phyloP scores from a whole-genome alignment of 1,140 invertebrate genomes.

The Hormaphis cornu region DNA sequence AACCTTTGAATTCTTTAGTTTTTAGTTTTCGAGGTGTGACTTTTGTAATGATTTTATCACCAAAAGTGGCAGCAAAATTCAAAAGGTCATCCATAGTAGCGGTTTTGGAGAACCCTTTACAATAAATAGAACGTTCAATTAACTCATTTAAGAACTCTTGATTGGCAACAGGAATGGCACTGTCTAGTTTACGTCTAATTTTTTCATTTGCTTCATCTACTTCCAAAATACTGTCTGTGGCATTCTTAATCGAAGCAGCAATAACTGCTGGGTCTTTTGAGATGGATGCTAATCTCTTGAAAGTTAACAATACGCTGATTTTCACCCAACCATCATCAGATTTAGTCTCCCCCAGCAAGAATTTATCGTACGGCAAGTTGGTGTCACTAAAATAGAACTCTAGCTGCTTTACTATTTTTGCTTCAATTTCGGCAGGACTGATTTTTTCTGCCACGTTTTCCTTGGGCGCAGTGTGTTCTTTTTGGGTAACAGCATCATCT shows the following conservation, averaged over 20 bases:
- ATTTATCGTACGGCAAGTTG: conserved; percentile 83
- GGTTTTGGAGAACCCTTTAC: conserved; percentile 77
- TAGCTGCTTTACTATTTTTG: conserved; percentile 34
- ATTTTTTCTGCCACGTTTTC: no score
- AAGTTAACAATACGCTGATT: conserved; percentile 72
- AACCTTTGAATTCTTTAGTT: conserved; percentile 75
- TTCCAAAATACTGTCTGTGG: conserved; percentile 42
- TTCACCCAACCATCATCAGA: conserved; percentile 85
- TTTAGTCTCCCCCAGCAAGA: conserved; percentile 72
- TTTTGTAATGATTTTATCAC: conserved; percentile 59
- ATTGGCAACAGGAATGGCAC: conserved; percentile 74
- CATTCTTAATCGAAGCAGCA: conserved; percentile 61
- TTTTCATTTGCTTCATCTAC: conserved; percentile 63
- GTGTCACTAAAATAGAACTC: conserved; percentile 76
- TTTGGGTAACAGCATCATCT: background rate
- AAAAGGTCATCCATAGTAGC: conserved; percentile 60
- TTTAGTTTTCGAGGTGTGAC: conserved; percentile 57
- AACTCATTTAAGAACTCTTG: conserved; percentile 72
- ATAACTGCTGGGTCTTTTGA: conserved; percentile 61
- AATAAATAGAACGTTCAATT: conserved; percentile 66
- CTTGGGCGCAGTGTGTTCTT: background rate
- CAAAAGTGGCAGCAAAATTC: conserved; percentile 64
- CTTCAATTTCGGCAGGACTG: background rate
- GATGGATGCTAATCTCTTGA: conserved; percentile 72
- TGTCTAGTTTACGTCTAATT: conserved; percentile 63